Evolutionary conservation across 2,113 vertebrate species (phyloP), one percentile per base, ranked within the genome.

Genomic region (Egretta garzetta): DNA sequence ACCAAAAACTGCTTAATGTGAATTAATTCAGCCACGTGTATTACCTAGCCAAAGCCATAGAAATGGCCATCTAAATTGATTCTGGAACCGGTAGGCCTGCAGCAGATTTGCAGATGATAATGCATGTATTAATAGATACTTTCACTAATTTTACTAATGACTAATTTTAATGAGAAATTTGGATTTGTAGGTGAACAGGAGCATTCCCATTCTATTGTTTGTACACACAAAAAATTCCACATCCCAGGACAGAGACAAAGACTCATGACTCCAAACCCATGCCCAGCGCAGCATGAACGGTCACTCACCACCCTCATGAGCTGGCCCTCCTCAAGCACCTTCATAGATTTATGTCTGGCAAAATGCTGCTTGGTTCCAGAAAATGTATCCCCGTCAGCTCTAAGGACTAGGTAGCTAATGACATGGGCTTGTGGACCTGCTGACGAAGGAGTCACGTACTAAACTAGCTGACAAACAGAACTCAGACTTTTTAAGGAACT

Each of bases 81-180:
- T 90, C 87, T 88, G 93, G 87, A 96, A 80, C 86, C 80, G 80
- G 86, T 80, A 87, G 87, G 91, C 93, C 91, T 93, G 89, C 89
- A 95, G 95, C 96, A 96, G 89, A 89, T 82, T 80, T 9, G 5
- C 95, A 97, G 91, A 87, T 74, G 94, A 80, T 97, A 91, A 92
- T 89, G 83, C 53, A 63, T 47, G n/a, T 86, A 93, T 97, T 96
- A 97, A 91, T 80, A 96, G 94, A 73, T 90, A 68, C 91, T 94
- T 94, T 10, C 67, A 90, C 84, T 97, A 94, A 96, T 96, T 96
- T 91, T 86, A 82, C 73, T 96, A 95, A 96, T 74, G 92, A 80
- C 72, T 84, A 71, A 70, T 91, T 96, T 92, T 95, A 97, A 97
- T n/a, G 27, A 91, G 91, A 93, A 94, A 95, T 96, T 96, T 96